These are phyloP conservation scores for Delphinapterus leucas DNA, from an alignment of 2,113 vertebrate genomes.

Conservation along the genomic window DNA sequence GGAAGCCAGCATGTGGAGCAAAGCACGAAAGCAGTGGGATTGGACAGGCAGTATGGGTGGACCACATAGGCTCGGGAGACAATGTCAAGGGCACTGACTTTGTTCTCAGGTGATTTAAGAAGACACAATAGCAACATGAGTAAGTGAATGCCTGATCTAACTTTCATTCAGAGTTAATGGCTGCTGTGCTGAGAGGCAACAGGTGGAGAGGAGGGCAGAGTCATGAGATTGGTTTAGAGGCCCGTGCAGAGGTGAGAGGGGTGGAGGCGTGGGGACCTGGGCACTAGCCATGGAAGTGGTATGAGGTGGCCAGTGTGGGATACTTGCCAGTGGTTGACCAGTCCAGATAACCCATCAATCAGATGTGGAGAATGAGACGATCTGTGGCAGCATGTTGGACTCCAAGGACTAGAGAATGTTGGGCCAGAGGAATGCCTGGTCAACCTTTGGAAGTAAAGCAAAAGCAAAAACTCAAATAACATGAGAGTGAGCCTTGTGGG, in stretches of 20 bases:
- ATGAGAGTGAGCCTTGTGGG: too few species aligned
- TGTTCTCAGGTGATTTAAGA: not conserved
- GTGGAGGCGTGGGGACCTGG: accelerated
- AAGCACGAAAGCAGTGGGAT: not conserved
- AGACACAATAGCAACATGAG: not conserved
- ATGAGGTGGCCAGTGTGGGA: accelerated
- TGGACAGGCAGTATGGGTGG: accelerated
- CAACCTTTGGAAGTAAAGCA: not conserved
- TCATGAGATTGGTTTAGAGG: accelerated
- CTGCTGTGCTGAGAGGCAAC: not conserved
- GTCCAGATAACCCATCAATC: not conserved
- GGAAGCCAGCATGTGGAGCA: too few species aligned
- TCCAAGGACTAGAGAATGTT: accelerated
- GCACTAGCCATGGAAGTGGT: accelerated
- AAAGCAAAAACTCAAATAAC: not conserved
- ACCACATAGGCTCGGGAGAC: accelerated
- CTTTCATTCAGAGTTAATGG: not conserved
- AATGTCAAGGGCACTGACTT: accelerated
- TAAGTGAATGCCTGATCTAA: too few species aligned
- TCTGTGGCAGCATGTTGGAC: accelerated
- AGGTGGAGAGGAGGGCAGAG: too few species aligned
- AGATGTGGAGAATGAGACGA: not conserved
- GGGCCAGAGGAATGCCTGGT: not conserved
- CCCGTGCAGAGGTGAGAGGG: not conserved
- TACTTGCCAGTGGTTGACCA: accelerated